These are phyloP conservation scores for Indicator maculatus DNA, from an alignment of 2,113 vertebrate species.

Conservation along the genomic window DNA sequence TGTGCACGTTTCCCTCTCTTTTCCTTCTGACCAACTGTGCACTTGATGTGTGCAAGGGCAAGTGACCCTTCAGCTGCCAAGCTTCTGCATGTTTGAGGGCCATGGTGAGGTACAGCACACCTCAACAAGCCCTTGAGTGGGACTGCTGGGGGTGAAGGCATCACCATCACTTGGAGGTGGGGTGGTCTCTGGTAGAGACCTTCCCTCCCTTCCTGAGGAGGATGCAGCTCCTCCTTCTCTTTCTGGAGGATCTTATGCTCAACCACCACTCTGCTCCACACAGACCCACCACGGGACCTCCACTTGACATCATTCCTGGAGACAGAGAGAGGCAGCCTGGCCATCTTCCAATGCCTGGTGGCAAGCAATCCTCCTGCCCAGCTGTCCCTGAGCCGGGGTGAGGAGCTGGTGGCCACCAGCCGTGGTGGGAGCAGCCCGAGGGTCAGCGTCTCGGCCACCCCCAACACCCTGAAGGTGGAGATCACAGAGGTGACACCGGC, in stretches of 20 bases:
- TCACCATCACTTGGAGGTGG: neutral
- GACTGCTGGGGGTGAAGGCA: too few species aligned
- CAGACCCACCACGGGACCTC: constrained; percentile 59
- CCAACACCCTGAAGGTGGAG: constrained; percentile 65
- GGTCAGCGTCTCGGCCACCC: neutral
- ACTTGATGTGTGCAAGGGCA: fast-evolving
- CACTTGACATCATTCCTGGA: constrained; percentile 63
- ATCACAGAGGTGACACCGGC: neutral
- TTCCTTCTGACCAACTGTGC: fast-evolving
- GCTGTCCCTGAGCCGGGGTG: constrained; percentile 26
- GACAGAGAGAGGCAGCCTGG: constrained; percentile 1
- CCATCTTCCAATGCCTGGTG: constrained; percentile 69
- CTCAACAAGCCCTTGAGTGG: neutral
- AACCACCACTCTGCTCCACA: fast-evolving
- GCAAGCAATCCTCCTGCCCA: constrained; percentile 70
- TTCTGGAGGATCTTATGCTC: neutral
- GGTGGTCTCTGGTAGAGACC: neutral
- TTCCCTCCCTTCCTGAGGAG: neutral
- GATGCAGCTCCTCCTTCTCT: neutral
- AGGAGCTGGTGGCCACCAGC: constrained; percentile 30
- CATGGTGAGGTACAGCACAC: too few species aligned
- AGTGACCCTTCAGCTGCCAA: neutral
- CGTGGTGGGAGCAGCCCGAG: fast-evolving
- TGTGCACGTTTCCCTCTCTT: fast-evolving
- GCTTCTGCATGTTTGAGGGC: fast-evolving